Evolutionary conservation across 2,113 vertebrate genomes (phyloP).

Genomic region (Ictalurus punctatus): DNA sequence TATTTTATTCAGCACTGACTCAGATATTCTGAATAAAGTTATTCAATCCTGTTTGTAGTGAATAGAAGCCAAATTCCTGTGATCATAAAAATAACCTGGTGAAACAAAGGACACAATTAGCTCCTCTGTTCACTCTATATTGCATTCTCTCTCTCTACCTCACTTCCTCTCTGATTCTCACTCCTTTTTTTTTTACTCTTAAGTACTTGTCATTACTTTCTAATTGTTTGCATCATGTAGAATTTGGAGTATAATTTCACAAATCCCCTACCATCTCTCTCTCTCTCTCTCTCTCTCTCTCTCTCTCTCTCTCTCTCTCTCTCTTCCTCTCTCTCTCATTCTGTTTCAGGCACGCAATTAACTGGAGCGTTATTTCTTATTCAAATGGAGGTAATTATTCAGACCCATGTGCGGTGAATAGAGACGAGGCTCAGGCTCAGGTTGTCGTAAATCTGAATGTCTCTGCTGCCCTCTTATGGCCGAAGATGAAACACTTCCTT

Average conservation of each 20-base stretch:
- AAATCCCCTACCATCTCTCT: not conserved
- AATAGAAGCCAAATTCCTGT: slow-evolving; percentile 8
- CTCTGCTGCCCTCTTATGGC: slow-evolving; percentile 49
- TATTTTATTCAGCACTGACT: slow-evolving; percentile 2
- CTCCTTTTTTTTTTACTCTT: not conserved
- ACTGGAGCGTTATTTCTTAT: slow-evolving; percentile 17
- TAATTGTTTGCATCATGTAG: slow-evolving; percentile 34
- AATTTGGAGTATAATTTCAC: slow-evolving; percentile 16
- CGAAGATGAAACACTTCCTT: not conserved
- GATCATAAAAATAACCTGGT: not conserved
- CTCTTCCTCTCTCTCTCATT: not conserved
- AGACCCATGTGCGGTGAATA: slow-evolving; percentile 13
- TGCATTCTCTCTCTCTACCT: slow-evolving; percentile 16
- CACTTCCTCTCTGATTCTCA: not conserved
- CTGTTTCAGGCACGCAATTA: slow-evolving; percentile 19
- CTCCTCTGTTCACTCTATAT: slow-evolving; percentile 13
- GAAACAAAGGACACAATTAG: not conserved
- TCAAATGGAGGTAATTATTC: slow-evolving; percentile 32
- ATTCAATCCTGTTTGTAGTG: not conserved
- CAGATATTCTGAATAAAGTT: slow-evolving; percentile 9
- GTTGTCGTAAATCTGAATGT: not conserved
- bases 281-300: not conserved
- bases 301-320: not conserved
- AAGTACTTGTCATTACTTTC: slow-evolving; percentile 7
- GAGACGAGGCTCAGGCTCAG: not conserved